Base-by-base conservation (phyloP, 2,888 invertebrate genomes). In the Synergus laeviventris region DNA sequence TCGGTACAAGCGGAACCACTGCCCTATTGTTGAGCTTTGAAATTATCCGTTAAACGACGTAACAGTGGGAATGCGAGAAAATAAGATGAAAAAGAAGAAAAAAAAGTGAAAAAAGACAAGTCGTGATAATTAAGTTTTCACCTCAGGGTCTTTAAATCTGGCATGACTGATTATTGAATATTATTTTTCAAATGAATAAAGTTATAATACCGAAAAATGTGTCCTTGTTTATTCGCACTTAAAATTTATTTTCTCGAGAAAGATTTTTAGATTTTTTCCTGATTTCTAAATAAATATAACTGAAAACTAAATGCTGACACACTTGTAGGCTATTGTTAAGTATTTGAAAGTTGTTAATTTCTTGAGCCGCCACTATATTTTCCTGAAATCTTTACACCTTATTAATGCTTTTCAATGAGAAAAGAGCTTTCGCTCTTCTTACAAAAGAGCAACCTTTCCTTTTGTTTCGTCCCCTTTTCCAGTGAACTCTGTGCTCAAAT, bases 381-480 rank as follows among this genome's bases (percentile, higher is more conserved):
- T 70, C 70, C 70, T 45, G 21, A 70, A 70, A 70, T 70, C 21
- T 70, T 70, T n/a, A 31, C 70, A 49, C 31, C 31, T 70, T n/a
- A 70, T 70, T 42, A 49, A 49, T 42, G 21, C 31, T 45, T 70
- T 70, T 70, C 70, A 31, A 31, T 36, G 31, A 49, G 14, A 21
- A 66, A 31, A 24, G 24, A 16, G 42, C 66, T 66, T 66, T 66
- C 45, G 70, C 49, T 49, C n/a, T 49, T 49, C 21, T 45, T 36
- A 45, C 31, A 24, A 70, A 70, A 45, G 45, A 70, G 49, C 45
- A 49, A 31, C 31, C n/a, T 31, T 42, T 64, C 12, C 49, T 70
- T 70, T 49, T 70, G 70, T 70, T 70, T 49, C 11, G 31, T 49
- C 31, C 24, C 31, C 24, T 70, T 64, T 70, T 49, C 49, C 61